Evolutionary conservation across 2,797 vertebrate species (phyloP), one percentile per base, ranked within the genome.

Genomic region (Telmatherina bonti): DNA sequence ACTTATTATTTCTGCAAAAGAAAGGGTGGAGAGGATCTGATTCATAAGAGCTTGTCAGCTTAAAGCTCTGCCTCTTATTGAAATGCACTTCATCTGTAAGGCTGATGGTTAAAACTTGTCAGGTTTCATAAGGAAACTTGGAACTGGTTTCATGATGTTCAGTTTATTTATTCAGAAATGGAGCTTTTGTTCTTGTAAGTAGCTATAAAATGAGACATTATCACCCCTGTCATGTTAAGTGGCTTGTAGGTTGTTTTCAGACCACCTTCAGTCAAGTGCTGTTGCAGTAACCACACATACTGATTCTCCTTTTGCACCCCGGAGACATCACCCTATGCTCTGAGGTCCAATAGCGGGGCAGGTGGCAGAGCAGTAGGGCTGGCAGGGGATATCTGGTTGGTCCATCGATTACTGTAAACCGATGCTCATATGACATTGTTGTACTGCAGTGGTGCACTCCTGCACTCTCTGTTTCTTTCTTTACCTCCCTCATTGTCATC

Each of bases 401-500:
- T 80, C 13, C 67, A 92, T 93, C 67, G 87, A 91, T 91, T 83
- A 76, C 65, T 78, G 93, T 88, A 92, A 93, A 70, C 76, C 49
- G 79, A 93, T 90, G 82, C 89, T 76, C 56, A 61, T 79, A 72
- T 91, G 89, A 91, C 90, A 90, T 83, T 88, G 88, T 83, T 76
- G 67, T 82, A 63, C 67, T 83, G 82, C 74, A 74, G 68, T 61
- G 47, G 63, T 75, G 78, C 70, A 66, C 54, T 62, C 74, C 49
- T 30, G 54, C 70, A 70, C 61, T 53, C n/a, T 56, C 62, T 76
- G 38, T 54, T 20, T 53, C 43, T 58, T 64, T 53, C 69, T 9
- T 29, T 56, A 4, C 68, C 26, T 5, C 67, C 29, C 16, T 78
- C 58, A 33, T 58, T 22, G 20, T 59, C 35, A n/a, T 55, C 7